Conservation (phyloP, 2,797 vertebrate species). For the Aphelocoma californica region DNA sequence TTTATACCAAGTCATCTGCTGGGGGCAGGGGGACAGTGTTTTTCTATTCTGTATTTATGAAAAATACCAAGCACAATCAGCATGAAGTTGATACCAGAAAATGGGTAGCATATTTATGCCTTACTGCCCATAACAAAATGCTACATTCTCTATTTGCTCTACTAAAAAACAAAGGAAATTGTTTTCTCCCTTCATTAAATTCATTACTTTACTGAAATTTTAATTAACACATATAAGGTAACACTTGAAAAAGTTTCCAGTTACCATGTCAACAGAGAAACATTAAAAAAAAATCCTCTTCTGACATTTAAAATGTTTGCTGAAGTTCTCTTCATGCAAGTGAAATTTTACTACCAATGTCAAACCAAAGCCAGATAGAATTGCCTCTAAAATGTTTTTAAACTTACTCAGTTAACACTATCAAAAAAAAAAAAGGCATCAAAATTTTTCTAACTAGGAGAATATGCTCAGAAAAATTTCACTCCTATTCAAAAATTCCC, state of each 20-base stretch:
- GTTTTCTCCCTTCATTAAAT: background rate
- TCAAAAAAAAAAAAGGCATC: background rate
- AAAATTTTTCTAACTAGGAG: background rate
- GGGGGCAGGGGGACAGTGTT: background rate
- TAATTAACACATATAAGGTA: background rate
- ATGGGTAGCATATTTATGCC: background rate
- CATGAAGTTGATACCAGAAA: background rate
- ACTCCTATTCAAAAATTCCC: background rate
- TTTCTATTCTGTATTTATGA: background rate
- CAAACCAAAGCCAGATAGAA: background rate
- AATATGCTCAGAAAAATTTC: background rate
- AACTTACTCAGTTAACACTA: background rate
- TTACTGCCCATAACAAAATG: background rate
- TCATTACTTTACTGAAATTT: background rate
- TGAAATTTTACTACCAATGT: background rate
- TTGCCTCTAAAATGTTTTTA: background rate
- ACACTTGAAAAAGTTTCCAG: background rate
- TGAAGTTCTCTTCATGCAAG: background rate
- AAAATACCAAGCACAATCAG: background rate
- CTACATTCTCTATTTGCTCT: background rate
- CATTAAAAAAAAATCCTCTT: background rate
- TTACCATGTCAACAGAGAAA: background rate
- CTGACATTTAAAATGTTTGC: background rate
- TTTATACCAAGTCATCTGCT: background rate
- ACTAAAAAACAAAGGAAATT: background rate